Evolutionary conservation across 2,113 vertebrate species (phyloP).

Genomic region (Cyphomyrus discorhynchus): DNA sequence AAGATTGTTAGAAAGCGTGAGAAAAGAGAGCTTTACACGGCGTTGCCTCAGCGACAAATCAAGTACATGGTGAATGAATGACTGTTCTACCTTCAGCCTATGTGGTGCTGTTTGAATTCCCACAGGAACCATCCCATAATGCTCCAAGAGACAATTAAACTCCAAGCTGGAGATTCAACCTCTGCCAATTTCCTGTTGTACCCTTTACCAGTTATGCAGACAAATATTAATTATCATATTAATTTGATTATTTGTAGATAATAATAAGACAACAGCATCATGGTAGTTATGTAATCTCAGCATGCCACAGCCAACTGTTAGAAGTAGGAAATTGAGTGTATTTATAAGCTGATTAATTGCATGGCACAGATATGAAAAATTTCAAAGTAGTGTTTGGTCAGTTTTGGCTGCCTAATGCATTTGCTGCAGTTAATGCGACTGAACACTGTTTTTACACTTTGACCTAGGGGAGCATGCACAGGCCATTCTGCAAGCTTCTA

Average conservation of each 20-base stretch:
- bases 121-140: background rate
- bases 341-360: background rate
- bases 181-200: background rate
- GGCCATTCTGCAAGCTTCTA: background rate
- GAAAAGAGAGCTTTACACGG: background rate
- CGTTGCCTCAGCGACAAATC: background rate
- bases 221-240: background rate
- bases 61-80: background rate
- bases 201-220: background rate
- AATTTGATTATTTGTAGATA: background rate
- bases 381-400: background rate
- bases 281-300: background rate
- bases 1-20: background rate
- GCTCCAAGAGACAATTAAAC: background rate
- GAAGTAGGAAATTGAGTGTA: background rate
- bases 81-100: background rate
- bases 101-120: background rate
- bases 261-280: background rate
- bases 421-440: background rate
- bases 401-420: background rate
- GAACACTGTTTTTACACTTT: background rate
- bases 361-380: background rate
- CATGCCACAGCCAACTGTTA: background rate
- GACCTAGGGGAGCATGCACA: background rate
- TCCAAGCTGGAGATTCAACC: background rate